Base-by-base conservation (phyloP, 2,797 vertebrate genomes). In the Pelodytes ibericus region DNA sequence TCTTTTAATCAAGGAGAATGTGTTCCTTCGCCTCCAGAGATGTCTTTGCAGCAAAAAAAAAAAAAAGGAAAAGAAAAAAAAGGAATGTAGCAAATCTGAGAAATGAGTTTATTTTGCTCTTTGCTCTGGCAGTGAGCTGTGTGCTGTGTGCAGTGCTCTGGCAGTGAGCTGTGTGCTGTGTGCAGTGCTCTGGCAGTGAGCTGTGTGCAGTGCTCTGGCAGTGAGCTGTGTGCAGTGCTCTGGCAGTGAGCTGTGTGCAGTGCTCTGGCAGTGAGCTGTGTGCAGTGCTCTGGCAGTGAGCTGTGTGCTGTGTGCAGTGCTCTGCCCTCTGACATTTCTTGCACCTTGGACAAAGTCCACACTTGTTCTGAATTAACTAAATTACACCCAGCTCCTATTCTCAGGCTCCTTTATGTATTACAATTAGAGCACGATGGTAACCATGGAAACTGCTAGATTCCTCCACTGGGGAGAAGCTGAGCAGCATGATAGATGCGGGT, bases 401-500 rank as follows among this genome's bases (percentile, higher is more conserved):
- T 84, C 47, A 61, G 80, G 71, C 81, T 74, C 77, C 57, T 84
- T 80, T 72, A 86, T 84, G 86, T 75, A 81, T 81, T 86, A 75
- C 86, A 89, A 88, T 90, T 88, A 89, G 84, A 85, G 80, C 80
- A 57, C 75, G 77, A 75, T 0, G 15, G 86, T 86, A 80, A 78
- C 82, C 85, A 86, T 25, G 80, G 89, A 84, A 88, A 91, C 84
- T 20, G 61, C 10, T 67, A 80, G 51, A 75, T 36, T 79, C 31
- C 25, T 82, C 82, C 80, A 80, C 74, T 70, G 80, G 69, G 16
- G 80, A 81, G 69, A 61, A 29, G 41, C 53, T 20, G 27, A 20
- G 44, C 63, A 20, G 70, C 66, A 29, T 53, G 63, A 25, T 25
- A 56, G 62, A 72, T 13, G 29, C 56, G 31, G 57, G 67, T 61